phyloP scores from a whole-genome alignment of 2,113 vertebrate species.

The Bothrops jararaca region DNA sequence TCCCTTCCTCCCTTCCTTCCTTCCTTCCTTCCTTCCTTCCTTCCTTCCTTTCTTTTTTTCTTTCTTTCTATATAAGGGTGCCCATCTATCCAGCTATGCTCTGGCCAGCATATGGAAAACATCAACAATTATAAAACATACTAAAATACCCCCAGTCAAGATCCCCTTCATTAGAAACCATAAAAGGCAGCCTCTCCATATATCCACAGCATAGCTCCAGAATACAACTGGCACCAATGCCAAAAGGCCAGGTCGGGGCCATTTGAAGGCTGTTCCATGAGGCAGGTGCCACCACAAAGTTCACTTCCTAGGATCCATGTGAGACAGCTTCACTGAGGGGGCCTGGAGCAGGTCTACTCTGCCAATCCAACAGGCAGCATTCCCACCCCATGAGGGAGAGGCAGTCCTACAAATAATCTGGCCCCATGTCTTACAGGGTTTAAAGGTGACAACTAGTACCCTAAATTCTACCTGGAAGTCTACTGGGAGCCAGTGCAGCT shows the following conservation, averaged over 20 bases:
- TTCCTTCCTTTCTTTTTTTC: background rate
- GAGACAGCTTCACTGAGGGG: background rate
- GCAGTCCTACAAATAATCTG: background rate
- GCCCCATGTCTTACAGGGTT: background rate
- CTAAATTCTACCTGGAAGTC: background rate
- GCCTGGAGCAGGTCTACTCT: background rate
- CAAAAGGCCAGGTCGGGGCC: background rate
- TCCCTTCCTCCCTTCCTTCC: background rate
- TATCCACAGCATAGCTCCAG: background rate
- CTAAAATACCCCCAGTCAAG: background rate
- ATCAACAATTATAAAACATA: background rate
- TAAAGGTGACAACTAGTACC: background rate
- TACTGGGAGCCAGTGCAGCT: background rate
- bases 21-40: background rate
- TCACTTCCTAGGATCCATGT: background rate
- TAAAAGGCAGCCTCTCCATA: background rate
- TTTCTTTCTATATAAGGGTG: background rate
- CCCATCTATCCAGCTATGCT: background rate
- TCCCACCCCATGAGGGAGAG: background rate
- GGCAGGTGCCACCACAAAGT: background rate
- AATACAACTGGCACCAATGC: background rate
- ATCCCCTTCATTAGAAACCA: background rate
- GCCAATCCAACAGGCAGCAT: background rate
- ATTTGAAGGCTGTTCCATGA: background rate
- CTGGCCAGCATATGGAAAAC: background rate